Base-by-base conservation (phyloP, 2,888 invertebrate species). In the Tetrapedia diversipes region DNA sequence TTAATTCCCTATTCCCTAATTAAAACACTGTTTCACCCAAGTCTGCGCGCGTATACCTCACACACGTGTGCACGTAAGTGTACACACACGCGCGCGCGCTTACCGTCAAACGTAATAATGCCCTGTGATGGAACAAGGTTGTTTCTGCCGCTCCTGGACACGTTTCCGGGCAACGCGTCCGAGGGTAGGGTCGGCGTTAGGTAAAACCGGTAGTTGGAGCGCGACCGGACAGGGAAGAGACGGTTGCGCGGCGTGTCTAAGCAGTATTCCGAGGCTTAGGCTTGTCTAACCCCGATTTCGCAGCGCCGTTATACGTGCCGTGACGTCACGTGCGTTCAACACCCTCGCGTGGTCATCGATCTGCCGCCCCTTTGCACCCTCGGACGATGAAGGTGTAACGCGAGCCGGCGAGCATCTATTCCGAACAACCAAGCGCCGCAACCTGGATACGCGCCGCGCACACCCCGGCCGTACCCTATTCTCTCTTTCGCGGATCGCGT, bases 271-370 rank as follows among this genome's bases (percentile, higher is more conserved):
- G 37, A 67, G n/a, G 77, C 66, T 81, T 81, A 77, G 74, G 77
- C 74, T 85, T 56, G 75, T 76, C 71, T 80, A 79, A 78, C 75
- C 68, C 57, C 77, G 83, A 85, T 83, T 83, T 81, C 68, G 49
- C 57, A 65, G 47, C 66, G 22, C 64, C 74, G 64, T n/a, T n/a
- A n/a, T 81, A 66, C 47, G 75, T 73, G 77, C 57, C 59, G 71
- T 85, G 74, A 79, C 79, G 84, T 85, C 83, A 83, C 82, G 60
- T 66, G 77, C 74, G 67, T 78, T 64, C 77, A 79, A 85, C 73
- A 83, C 76, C 74, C 68, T 72, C 79, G 74, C 70, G 65, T 68
- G 74, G 69, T 72, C 61, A 83, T 83, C 81, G 81, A 85, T 85
- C 78, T 79, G 78, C 70, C 75, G 45, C 45, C 60, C 67, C 57